Evolutionary conservation across 2,797 vertebrate species (phyloP), one percentile per base, ranked within the genome.

Genomic region (Orestias chungarensis): DNA sequence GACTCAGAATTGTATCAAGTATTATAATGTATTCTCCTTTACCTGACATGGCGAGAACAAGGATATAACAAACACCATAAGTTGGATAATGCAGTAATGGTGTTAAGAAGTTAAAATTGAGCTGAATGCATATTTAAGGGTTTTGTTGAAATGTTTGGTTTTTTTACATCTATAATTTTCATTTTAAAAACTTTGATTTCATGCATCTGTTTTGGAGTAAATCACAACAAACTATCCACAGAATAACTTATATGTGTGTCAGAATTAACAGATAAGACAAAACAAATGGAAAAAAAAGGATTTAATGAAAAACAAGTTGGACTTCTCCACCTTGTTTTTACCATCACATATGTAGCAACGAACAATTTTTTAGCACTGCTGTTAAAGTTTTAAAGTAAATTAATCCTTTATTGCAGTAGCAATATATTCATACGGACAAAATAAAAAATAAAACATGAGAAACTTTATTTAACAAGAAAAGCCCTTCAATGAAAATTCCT

Each of bases 1-100:
- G 80, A 79, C 77, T 87, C 79, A 66, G 74, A 89, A 84, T 82
- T 80, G 89, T 87, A 82, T 65, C 72, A 79, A 83, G 78, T 85
- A 86, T 75, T 82, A 77, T 49, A 74, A 77, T 62, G 72, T 88
- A 74, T 79, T 84, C 47, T 84, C 75, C 86, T 75, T 89, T 72
- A 81, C 64, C 67, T 77, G 70, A 81, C 66, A 78, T 77, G 74
- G 81, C 87, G 74, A 86, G 55, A 77, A 76, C 62, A 76, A 78
- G 52, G 86, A 80, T 85, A 80, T 77, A 81, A 75, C 46, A 84
- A 85, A 84, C 71, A 76, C 72, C 74, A 78, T 82, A 68, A 76
- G 72, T 83, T 70, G 75, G 71, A 86, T 74, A 71, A 78, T 80
- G 78, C 84, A 88, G 82, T 86, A 82, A 86, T 74, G 82, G 84